Evolutionary conservation across 2,888 invertebrate genomes (phyloP), one percentile per base, ranked within the genome.

Genomic region (Drosophila sordidapex): DNA sequence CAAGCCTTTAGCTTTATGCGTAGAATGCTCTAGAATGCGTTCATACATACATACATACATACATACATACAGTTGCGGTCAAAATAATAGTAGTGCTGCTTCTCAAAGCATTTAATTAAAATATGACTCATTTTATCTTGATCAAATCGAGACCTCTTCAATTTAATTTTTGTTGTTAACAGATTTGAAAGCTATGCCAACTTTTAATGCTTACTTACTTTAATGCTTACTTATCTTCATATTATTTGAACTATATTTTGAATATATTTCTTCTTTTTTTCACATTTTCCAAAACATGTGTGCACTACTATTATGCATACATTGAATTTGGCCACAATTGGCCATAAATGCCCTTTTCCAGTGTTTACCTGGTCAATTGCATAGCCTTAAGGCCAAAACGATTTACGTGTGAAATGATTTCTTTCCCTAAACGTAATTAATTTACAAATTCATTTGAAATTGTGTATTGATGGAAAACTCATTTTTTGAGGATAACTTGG

Each of bases 1-100:
- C 51, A 48, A 52, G 53, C 43, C 46, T 25, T 25, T 25, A 61
- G 61, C 59, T 29, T 58, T 25, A 33, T 33, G 76, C 36, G 59
- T 77, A n/a, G 54, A 59, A 62, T 78, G 78, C 35, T 63, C 68
- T 67, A 52, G 52, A 73, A 60, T 51, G 15, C 52, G 53, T 29
- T 15, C 15, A 7, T 25, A 27, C 27, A 27, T 27, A 25, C 46
- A 25, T 25, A 27, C 27, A 27, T 27, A 25, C 46, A 25, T 25
- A 8, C 10, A n/a, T 40, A 36, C n/a, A 21, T 43, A 43, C 46
- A 46, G 21, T 21, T 21, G 43, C 21, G 21, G 43, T 46, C 43
- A 46, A 13, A 13, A 46, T 46, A 46, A 21, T 13, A 21, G 43
- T 0, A 21, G 21, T 21, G 43, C 43, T 46, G 21, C 4, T 21